A percentile compares a stretch with the other conserved stretches of the same genome.
These are phyloP conservation scores for Drosophila nigricruria DNA, from an alignment of 2,888 invertebrate genomes.

Conservation along the genomic window DNA sequence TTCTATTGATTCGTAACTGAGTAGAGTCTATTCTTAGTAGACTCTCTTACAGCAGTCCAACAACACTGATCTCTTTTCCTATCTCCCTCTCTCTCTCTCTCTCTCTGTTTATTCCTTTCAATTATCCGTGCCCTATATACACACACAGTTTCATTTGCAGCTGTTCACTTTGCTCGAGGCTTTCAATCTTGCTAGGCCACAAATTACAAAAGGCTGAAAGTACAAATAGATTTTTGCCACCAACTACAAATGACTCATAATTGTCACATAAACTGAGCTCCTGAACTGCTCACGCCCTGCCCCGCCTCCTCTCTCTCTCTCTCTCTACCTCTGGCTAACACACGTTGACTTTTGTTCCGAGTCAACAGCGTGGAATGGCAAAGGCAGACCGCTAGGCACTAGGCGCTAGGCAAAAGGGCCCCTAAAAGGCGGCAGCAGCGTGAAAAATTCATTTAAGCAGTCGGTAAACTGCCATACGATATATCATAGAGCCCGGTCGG, in stretches of 20 bases:
- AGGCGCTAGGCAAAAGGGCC: constrained; percentile 11
- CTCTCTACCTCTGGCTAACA: constrained; percentile 1
- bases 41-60: too few relatives aligned
- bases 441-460: constrained; percentile 82
- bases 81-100: background rate
- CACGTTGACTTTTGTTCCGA: constrained; percentile 73
- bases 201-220: constrained; percentile 17
- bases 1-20: too few relatives aligned
- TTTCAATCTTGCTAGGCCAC: constrained; percentile 10
- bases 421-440: constrained; percentile 34
- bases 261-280: constrained; percentile 64
- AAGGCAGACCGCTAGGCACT: constrained; percentile 17
- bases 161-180: background rate
- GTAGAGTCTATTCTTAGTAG: too few relatives aligned
- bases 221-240: constrained; percentile 47
- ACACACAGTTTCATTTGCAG: background rate
- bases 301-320: background rate
- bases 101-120: background rate
- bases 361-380: constrained; percentile 72
- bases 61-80: too few relatives aligned
- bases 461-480: constrained; percentile 72
- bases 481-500: constrained; percentile 59
- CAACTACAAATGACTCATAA: constrained; percentile 67
- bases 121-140: background rate
- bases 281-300: background rate